These are phyloP conservation scores for Daubentonia madagascariensis DNA, from an alignment of 2,113 vertebrate genomes.

Conservation along the genomic window DNA sequence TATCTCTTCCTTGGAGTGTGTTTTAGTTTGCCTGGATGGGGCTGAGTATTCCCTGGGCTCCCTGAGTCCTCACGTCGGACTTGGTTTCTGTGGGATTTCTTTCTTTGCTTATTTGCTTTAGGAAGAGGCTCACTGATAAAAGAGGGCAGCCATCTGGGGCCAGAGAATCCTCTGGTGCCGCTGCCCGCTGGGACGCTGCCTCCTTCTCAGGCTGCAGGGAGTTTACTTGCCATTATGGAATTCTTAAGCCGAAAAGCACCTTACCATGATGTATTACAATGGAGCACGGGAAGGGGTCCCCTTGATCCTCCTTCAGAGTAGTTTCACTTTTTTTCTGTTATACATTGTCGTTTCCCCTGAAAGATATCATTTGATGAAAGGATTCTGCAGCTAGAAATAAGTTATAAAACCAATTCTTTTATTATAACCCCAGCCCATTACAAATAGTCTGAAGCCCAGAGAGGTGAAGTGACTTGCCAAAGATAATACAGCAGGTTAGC, in stretches of 20 bases:
- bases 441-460: background rate
- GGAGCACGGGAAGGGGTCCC: background rate
- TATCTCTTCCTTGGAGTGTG: slow-evolving; percentile 76
- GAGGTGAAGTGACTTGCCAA: background rate
- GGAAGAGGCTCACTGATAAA: slow-evolving; percentile 64
- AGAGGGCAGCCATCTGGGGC: background rate
- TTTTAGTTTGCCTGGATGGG: slow-evolving; percentile 66
- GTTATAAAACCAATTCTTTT: background rate
- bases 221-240: background rate
- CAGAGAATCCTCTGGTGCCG: background rate
- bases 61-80: slow-evolving; percentile 44
- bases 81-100: slow-evolving; percentile 73
- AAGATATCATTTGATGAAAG: background rate
- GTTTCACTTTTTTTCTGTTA: background rate
- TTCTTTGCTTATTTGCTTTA: slow-evolving; percentile 70
- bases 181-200: background rate
- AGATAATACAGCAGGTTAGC: background rate
- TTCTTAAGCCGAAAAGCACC: background rate
- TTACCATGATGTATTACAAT: background rate
- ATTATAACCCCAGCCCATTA: background rate
- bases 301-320: background rate
- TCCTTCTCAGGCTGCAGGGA: background rate
- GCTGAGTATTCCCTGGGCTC: slow-evolving; percentile 19
- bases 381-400: background rate
- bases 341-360: background rate